Evolutionary conservation across 2,113 vertebrate genomes (phyloP).

Genomic region (Oxyruncus cristatus): DNA sequence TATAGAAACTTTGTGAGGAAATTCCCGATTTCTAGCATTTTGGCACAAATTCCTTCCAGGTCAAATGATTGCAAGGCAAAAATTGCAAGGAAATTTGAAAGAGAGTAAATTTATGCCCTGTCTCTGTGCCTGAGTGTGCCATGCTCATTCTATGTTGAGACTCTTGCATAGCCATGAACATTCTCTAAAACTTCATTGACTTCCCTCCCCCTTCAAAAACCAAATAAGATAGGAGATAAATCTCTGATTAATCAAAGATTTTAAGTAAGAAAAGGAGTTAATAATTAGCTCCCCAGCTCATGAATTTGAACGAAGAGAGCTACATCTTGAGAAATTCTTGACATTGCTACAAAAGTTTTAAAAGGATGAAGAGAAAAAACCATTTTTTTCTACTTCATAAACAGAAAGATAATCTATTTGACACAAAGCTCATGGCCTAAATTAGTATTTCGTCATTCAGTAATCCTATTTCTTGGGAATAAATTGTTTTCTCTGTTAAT

Average conservation of each 20-base stretch:
- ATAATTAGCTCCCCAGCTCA: not conserved
- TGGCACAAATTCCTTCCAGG: not conserved
- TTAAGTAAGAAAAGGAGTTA: not conserved
- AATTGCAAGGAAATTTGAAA: not conserved
- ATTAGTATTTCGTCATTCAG: constrained; percentile 8
- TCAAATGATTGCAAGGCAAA: not conserved
- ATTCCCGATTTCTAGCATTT: not conserved
- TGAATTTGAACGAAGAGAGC: constrained; percentile 9
- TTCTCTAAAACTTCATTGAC: not conserved
- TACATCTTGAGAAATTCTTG: not conserved
- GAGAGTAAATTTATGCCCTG: not conserved
- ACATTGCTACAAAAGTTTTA: not conserved
- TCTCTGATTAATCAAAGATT: constrained; percentile 9
- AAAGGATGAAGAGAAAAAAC: not conserved
- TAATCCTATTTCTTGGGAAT: constrained; percentile 35
- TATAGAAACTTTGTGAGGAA: not conserved
- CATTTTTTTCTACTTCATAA: constrained; percentile 9
- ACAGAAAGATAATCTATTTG: constrained; percentile 2
- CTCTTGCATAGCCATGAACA: not conserved
- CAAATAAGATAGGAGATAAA: not conserved
- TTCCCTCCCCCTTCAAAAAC: not conserved
- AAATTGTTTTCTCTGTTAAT: constrained; percentile 44
- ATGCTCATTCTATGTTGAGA: not conserved
- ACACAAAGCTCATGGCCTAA: constrained; percentile 1
- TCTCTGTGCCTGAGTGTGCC: not conserved